A percentile compares a stretch with the other conserved stretches of the same genome.
phyloP scores from a whole-genome alignment of 2,888 invertebrate species.

The Cordilura impudica region DNA sequence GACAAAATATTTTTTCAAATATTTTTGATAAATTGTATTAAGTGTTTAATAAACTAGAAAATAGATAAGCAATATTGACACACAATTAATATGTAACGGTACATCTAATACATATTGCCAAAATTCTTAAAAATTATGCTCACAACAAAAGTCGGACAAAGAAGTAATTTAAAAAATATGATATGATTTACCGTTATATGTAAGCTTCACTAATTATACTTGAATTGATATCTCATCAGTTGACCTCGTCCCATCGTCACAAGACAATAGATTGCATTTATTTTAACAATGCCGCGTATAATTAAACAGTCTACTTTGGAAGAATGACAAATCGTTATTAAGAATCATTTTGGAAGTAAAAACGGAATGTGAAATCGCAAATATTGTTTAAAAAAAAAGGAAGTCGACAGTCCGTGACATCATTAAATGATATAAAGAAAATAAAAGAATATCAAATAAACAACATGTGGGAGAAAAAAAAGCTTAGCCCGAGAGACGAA shows the following conservation, averaged over 20 bases:
- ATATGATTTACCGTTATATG: not conserved
- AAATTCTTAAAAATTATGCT: not conserved
- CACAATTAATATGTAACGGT: not conserved
- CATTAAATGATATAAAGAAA: no score
- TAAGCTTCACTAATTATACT: not conserved
- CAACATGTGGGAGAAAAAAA: no score
- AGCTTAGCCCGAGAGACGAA: no score
- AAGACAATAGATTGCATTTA: no score
- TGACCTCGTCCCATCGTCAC: not conserved
- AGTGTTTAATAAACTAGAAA: not conserved
- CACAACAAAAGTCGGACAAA: conserved; percentile 5
- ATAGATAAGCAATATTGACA: not conserved
- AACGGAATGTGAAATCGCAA: not conserved
- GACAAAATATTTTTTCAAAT: no score
- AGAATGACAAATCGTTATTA: no score
- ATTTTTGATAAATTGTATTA: not conserved
- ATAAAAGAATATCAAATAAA: no score
- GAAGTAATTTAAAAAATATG: not conserved
- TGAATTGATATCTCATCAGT: not conserved
- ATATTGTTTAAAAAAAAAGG: no score
- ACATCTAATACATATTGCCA: not conserved
- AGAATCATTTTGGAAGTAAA: no score
- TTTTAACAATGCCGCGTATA: no score
- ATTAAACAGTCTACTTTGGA: no score
- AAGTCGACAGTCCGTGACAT: no score